phyloP scores from a whole-genome alignment of 2,888 invertebrate genomes.

The Nymphalis c-album region DNA sequence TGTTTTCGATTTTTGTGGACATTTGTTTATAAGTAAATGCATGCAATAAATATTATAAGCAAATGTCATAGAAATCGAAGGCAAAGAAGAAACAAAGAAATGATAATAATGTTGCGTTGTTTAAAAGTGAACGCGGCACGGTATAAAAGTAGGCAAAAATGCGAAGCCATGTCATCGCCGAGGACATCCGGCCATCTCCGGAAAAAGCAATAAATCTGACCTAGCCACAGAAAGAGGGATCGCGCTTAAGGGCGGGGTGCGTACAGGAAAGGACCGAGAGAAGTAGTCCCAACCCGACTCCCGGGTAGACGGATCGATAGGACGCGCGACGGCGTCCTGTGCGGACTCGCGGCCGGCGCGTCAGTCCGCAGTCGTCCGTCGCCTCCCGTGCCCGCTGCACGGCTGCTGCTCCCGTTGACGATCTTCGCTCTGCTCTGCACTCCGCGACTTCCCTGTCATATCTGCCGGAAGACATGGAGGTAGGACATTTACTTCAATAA shows the following conservation, averaged over 20 bases:
- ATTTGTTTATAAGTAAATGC: no score
- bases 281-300: slow-evolving; percentile 48
- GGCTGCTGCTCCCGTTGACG: not conserved
- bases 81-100: not conserved
- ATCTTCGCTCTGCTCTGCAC: not conserved
- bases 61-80: not conserved
- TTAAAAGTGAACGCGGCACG: slow-evolving; percentile 8
- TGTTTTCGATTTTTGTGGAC: no score
- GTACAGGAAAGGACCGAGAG: slow-evolving; percentile 51
- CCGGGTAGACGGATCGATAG: slow-evolving; percentile 71
- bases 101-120: slow-evolving; percentile 1
- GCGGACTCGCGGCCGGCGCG: slow-evolving; percentile 43
- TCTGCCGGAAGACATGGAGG: slow-evolving; percentile 2
- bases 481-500: not conserved
- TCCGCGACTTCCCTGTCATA: not conserved
- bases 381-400: slow-evolving; percentile 1
- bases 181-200: slow-evolving; percentile 69
- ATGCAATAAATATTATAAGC: no score
- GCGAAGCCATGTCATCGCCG: slow-evolving; percentile 33
- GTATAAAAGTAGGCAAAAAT: slow-evolving; percentile 13
- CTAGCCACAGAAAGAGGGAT: slow-evolving; percentile 63
- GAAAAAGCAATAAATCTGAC: slow-evolving; percentile 69
- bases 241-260: slow-evolving; percentile 49
- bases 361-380: slow-evolving; percentile 20
- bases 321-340: slow-evolving; percentile 62